Base-by-base conservation (phyloP, 2,113 vertebrate species). In the Pluvianellus socialis region DNA sequence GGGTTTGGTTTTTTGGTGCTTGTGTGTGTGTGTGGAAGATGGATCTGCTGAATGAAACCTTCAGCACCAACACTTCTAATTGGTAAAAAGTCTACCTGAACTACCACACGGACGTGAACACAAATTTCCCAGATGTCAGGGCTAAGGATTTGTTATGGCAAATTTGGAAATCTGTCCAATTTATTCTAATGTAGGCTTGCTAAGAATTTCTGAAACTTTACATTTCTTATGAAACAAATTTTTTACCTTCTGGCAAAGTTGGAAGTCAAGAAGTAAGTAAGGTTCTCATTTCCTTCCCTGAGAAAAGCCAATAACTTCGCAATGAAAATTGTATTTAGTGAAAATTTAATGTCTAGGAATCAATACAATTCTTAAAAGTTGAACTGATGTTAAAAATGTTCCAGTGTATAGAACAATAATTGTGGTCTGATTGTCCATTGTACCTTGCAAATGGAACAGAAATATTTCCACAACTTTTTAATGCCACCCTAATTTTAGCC, bases 1-100 rank as follows among this genome's bases (percentile, higher is more conserved):
- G 1, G 17, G 4, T 9, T 0, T 19, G 47, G 19, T 20, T 5
- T 56, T 86, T 73, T 55, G 7, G 6, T 79, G 12, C 4, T 44
- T 22, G 71, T 61, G 21, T 14, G 2, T 15, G 5, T 13, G 24
- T 32, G 28, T 47, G 12, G 11, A 47, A 91, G 70, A 75, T 6
- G 10, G 16, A 49, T 59, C 16, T 77, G 16, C 16, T 74, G 45
- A 76, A 74, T 26, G 22, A 81, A 84, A 56, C 7, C 2, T 76
- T 70, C 62, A 28, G 12, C 30, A 44, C 2, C 22, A 20, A 8
- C 23, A 20, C 74, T 88, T 55, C 47, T 73, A 7, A 32, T 15
- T 50, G 47, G 58, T n/a, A 53, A 40, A 53, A 92, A n/a, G 4
- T 30, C 17, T 55, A 27, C 67, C 24, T 86, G 33, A 77, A 44